phyloP scores from a whole-genome alignment of 2,797 vertebrate species.

The Ctenopoma multispine region DNA sequence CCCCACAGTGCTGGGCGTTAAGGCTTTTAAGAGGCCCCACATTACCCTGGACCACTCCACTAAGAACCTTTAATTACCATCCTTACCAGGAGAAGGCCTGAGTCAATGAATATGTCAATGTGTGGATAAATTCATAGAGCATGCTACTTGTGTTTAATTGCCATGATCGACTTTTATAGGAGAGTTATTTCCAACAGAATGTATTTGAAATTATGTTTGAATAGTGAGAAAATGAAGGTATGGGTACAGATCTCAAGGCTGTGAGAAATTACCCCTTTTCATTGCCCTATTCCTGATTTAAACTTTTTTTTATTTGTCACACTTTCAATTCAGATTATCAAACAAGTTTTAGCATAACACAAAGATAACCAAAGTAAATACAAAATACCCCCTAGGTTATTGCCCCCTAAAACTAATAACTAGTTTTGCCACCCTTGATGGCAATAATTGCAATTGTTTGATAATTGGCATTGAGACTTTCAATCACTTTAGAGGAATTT shows the following conservation, averaged over 20 bases:
- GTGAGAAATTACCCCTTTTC: no score
- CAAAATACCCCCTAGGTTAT: no score
- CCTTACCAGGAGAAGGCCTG: conserved; percentile 49
- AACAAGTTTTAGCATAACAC: no score
- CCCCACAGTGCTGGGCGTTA: conserved; percentile 56
- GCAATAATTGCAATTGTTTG: no score
- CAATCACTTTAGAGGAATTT: no score
- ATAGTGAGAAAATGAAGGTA: conserved; percentile 7
- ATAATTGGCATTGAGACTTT: no score
- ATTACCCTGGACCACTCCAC: conserved; percentile 70
- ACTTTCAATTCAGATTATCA: no score
- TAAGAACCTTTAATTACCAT: conserved; percentile 76
- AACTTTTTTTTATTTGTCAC: no score
- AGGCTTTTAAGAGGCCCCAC: conserved; percentile 74
- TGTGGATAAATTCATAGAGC: conserved; percentile 62
- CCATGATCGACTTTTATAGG: conserved; percentile 48
- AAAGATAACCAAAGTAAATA: no score
- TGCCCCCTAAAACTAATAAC: no score
- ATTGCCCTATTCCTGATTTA: no score
- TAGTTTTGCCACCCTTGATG: no score
- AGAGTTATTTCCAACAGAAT: conserved; percentile 29
- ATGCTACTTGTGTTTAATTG: conserved; percentile 56
- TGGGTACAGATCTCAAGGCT: neutral
- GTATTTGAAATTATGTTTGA: conserved; percentile 27
- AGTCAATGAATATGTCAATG: conserved; percentile 70